Base-by-base conservation (phyloP, 1,140 invertebrate genomes). In the Riptortus pedestris region DNA sequence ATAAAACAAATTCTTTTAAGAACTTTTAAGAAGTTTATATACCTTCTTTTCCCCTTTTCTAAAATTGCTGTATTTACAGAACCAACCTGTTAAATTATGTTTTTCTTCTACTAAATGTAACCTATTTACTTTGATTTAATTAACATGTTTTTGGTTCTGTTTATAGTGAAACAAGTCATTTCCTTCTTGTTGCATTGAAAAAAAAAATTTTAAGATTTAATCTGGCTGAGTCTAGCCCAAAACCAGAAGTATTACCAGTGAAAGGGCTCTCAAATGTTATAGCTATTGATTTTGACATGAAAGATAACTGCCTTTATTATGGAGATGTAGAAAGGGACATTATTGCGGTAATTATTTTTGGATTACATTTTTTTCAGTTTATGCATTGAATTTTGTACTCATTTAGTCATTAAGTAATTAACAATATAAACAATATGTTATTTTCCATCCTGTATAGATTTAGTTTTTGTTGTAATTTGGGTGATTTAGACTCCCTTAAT, bases 281-380 rank as follows among this genome's bases (percentile, higher is more conserved):
- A 60, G 85, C 91, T 0, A 83, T 96, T 58, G 93, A 94, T 72
- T 93, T 88, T 72, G 91, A 96, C 74, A 79, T 89, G 72, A 80
- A 78, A 63, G 88, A 88, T 66, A 90, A 91, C 70, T 93, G 90
- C 72, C 75, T 95, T 0, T 94, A 90, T 71, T 96, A 90, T 89
- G 90, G 87, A 5, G 90, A 93, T 72, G 89, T 90, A 58, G 80
- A 85, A 20, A 78, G 81, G 11, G 87, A 91, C 70, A 84, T 83
- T 11, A 92, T 95, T 65, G 85, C 82, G 58, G 77, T 78, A 70
- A 72, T 55, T 27, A 58, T 29, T 28, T 16, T 55, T 57, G 47
- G 16, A 14, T 62, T 3, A 12, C 16, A n/a, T 27, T 59, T 2
- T 22, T 20, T 20, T 52, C 12, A 20, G 51, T 18, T 2, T 20